Evolutionary conservation across 2,113 vertebrate genomes (phyloP).

Genomic region (Butorides virescens): DNA sequence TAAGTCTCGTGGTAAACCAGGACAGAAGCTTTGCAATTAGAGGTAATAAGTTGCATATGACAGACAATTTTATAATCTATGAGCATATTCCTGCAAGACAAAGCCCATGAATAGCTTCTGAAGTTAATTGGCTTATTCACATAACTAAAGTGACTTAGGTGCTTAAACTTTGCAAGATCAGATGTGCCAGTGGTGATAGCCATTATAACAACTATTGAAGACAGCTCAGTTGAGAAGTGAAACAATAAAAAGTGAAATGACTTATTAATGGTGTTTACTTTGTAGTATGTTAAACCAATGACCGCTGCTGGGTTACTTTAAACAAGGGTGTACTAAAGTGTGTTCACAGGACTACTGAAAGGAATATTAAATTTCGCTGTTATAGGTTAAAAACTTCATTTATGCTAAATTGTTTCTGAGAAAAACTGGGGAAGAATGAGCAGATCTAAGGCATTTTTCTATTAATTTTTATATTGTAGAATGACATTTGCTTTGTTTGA

Average conservation of each 20-base stretch:
- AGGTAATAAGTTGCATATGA: not conserved
- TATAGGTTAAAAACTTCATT: not conserved
- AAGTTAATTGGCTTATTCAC: not conserved
- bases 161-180: not conserved
- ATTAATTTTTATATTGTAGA: not conserved
- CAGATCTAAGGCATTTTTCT: not conserved
- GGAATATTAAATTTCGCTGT: not conserved
- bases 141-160: not conserved
- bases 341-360: not conserved
- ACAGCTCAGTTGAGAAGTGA: not conserved
- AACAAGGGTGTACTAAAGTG: not conserved
- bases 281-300: not conserved
- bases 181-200: not conserved
- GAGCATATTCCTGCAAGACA: not conserved
- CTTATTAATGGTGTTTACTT: not conserved
- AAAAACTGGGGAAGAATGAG: not conserved
- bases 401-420: not conserved
- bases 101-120: not conserved
- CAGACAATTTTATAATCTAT: not conserved
- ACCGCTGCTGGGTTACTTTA: not conserved
- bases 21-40: not conserved
- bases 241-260: not conserved
- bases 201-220: not conserved
- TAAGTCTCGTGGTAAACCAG: not conserved
- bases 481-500: not conserved